Conservation (phyloP, 2,797 vertebrate genomes). For the Champsocephalus gunnari region DNA sequence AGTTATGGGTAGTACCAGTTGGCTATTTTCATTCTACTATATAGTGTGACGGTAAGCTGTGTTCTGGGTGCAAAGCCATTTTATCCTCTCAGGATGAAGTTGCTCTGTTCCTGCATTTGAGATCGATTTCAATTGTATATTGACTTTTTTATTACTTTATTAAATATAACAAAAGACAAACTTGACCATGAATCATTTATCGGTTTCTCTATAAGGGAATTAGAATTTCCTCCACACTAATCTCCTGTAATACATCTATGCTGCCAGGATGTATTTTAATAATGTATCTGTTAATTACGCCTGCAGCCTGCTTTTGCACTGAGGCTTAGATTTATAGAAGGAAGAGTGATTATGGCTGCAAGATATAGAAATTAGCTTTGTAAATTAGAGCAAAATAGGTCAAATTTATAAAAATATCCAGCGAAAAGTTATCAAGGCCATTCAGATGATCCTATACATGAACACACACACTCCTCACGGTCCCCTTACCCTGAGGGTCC, state of each 20-base stretch:
- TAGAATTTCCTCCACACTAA: neutral
- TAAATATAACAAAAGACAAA: no score
- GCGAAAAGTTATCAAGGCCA: neutral
- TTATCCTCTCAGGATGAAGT: no score
- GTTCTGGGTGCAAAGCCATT: no score
- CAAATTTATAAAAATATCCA: slow-evolving; percentile 8
- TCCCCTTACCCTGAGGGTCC: slow-evolving; percentile 90
- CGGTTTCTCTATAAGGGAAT: no score
- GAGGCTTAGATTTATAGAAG: slow-evolving; percentile 27
- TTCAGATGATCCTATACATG: neutral
- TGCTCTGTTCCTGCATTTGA: no score
- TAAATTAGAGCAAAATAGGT: slow-evolving; percentile 18
- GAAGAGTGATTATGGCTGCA: slow-evolving; percentile 16
- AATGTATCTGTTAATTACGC: slow-evolving; percentile 50
- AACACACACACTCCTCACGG: neutral
- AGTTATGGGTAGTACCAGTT: no score
- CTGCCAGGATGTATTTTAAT: slow-evolving; percentile 50
- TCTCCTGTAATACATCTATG: slow-evolving; percentile 18
- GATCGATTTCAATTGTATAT: no score
- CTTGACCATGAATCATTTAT: no score
- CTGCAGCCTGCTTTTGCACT: slow-evolving; percentile 3
- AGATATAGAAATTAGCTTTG: slow-evolving; percentile 25
- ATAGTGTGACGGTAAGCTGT: no score
- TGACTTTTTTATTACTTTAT: no score
- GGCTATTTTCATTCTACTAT: no score